Evolutionary conservation across 2,113 vertebrate genomes (phyloP).

Genomic region (Oreotragus oreotragus): DNA sequence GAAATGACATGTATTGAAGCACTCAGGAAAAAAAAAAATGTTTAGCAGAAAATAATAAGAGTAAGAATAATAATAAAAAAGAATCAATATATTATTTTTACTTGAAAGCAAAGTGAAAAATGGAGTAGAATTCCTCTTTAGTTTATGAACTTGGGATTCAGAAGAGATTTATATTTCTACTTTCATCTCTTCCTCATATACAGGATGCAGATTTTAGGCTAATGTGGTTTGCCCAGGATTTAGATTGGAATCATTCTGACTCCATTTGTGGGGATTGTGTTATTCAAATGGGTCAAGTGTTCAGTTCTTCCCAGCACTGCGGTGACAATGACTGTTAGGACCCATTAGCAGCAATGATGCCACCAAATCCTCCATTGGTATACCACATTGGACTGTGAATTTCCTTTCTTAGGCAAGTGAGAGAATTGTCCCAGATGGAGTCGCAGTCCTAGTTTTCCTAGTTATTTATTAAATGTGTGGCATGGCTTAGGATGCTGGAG

Average conservation of each 20-base stretch:
- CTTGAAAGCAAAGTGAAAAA: background rate
- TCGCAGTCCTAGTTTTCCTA: background rate
- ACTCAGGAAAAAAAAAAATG: background rate
- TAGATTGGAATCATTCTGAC: background rate
- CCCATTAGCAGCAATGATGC: background rate
- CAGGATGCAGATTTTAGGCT: background rate
- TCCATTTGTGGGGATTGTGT: background rate
- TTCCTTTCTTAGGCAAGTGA: background rate
- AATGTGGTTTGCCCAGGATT: background rate
- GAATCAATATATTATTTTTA: background rate
- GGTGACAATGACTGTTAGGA: rapidly evolving
- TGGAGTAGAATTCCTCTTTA: background rate
- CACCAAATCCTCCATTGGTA: background rate
- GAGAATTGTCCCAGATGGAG: background rate
- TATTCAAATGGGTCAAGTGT: background rate
- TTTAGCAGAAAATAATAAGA: background rate
- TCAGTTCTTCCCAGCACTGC: rapidly evolving
- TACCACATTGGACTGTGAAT: no score
- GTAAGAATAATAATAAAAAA: background rate
- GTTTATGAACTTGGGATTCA: background rate
- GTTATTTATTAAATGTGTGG: background rate
- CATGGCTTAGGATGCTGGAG: rapidly evolving
- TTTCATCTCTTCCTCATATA: background rate
- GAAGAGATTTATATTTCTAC: background rate
- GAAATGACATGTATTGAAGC: background rate